phyloP scores from a whole-genome alignment of 2,888 invertebrate species.

The Lacanobia wlatinum region DNA sequence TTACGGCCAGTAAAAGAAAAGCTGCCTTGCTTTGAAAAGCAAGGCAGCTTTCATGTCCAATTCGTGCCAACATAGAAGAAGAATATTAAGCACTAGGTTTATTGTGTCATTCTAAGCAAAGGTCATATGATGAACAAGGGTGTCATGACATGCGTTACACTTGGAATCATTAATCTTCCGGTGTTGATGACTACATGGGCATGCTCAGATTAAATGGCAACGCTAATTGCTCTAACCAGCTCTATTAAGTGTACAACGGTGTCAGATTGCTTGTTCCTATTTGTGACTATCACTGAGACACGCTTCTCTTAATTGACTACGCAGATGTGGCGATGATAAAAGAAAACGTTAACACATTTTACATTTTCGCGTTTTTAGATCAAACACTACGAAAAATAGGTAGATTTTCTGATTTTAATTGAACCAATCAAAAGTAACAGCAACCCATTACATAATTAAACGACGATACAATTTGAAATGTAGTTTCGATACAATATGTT shows the following conservation, averaged over 20 bases:
- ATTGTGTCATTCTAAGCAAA: slow-evolving; percentile 17
- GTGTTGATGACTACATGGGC: slow-evolving; percentile 14
- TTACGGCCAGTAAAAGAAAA: too few relatives aligned
- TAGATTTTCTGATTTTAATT: neutral
- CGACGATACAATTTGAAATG: neutral
- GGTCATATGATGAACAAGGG: slow-evolving; percentile 39
- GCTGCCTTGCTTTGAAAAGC: too few relatives aligned
- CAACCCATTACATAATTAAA: neutral
- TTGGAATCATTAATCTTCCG: slow-evolving; percentile 9
- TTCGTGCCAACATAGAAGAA: neutral
- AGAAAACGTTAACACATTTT: slow-evolving; percentile 9
- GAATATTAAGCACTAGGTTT: neutral
- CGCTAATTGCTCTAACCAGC: slow-evolving; percentile 37
- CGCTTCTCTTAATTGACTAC: slow-evolving; percentile 7
- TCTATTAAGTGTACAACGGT: slow-evolving; percentile 21
- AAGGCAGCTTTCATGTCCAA: neutral
- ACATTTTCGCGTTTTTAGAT: neutral
- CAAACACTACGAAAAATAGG: neutral
- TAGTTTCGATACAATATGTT: neutral
- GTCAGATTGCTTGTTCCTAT: slow-evolving; percentile 29
- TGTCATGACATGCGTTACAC: slow-evolving; percentile 21
- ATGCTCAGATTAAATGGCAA: slow-evolving; percentile 20
- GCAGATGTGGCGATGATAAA: neutral
- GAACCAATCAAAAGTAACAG: neutral
- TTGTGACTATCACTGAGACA: slow-evolving; percentile 3